Evolutionary conservation across 2,888 invertebrate genomes (phyloP), one percentile per base, ranked within the genome.

Genomic region (Apodemia mormo): DNA sequence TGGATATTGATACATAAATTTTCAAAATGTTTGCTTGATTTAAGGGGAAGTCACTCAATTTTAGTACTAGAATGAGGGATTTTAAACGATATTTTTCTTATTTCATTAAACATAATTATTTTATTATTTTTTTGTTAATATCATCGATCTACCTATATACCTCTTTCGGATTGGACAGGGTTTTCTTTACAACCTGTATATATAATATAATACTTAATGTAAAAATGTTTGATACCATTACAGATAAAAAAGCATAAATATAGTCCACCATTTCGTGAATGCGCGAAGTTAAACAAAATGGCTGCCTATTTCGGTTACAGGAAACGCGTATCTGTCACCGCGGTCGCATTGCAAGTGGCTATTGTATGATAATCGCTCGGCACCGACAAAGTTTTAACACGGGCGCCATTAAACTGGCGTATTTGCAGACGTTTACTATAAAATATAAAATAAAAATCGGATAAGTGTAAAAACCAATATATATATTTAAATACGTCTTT

Each of bases 261-360:
- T 29, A 37, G 52, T 68, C 85, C 81, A 85, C 92, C 92, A 92
- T 91, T 89, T 89, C 82, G 86, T 80, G 85, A 76, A 75, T 76
- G 77, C 77, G 80, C 74, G 78, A 71, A 79, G 80, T 79, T 80
- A 82, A 85, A 88, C 92, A 92, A 92, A 86, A 92, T 92, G 92
- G 92, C 89, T 76, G 82, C 80, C 88, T 85, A 84, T 88, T 92
- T 90, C 83, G 90, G 89, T 85, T 85, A 85, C 85, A 90, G 90
- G 92, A 92, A 91, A 89, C 88, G 89, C 87, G 89, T 90, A 90
- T 90, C 91, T 91, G 92, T 91, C 91, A 91, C 85, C 87, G 82
- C 80, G 80, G 85, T 84, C 80, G 89, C 89, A 90, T 91, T 85
- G 86, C 89, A 89, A 92, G 89, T 87, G 86, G 88, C 83, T 80